phyloP scores from a whole-genome alignment of 2,888 invertebrate species.

The Heliconius hortense region DNA sequence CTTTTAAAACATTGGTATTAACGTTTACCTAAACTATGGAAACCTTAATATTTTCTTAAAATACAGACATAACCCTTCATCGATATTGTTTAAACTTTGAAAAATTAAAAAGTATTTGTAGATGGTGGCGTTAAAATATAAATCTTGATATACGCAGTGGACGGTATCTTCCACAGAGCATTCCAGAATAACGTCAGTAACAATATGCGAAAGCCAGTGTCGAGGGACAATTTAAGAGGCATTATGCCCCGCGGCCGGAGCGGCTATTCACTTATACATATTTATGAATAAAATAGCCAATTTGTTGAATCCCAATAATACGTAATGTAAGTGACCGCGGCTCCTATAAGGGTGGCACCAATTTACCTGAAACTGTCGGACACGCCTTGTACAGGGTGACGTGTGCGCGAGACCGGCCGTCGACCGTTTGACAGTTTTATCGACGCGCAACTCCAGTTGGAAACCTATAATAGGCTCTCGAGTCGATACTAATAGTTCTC shows the following conservation, averaged over 20 bases:
- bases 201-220: slow-evolving; percentile 43
- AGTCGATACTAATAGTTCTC: slow-evolving; percentile 37
- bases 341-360: slow-evolving; percentile 60
- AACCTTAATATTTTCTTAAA: too few species aligned
- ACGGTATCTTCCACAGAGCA: neutral
- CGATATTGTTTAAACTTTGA: too few species aligned
- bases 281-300: slow-evolving; percentile 69
- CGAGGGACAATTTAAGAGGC: slow-evolving; percentile 67
- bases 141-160: slow-evolving; percentile 7
- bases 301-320: slow-evolving; percentile 42
- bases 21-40: too few species aligned
- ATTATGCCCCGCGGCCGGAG: slow-evolving; percentile 63
- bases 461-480: slow-evolving; percentile 36
- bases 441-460: slow-evolving; percentile 28
- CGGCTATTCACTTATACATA: slow-evolving; percentile 67
- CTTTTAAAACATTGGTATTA: too few species aligned
- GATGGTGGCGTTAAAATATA: neutral
- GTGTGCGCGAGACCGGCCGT: slow-evolving; percentile 40
- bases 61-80: too few species aligned
- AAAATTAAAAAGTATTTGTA: neutral
- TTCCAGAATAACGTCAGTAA: slow-evolving; percentile 12
- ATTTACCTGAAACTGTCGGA: slow-evolving; percentile 57
- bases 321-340: slow-evolving; percentile 27
- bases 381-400: slow-evolving; percentile 49
- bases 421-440: slow-evolving; percentile 42